These are phyloP conservation scores for Thalassarche chlororhynchos DNA, from an alignment of 2,113 vertebrate species.

Conservation along the genomic window DNA sequence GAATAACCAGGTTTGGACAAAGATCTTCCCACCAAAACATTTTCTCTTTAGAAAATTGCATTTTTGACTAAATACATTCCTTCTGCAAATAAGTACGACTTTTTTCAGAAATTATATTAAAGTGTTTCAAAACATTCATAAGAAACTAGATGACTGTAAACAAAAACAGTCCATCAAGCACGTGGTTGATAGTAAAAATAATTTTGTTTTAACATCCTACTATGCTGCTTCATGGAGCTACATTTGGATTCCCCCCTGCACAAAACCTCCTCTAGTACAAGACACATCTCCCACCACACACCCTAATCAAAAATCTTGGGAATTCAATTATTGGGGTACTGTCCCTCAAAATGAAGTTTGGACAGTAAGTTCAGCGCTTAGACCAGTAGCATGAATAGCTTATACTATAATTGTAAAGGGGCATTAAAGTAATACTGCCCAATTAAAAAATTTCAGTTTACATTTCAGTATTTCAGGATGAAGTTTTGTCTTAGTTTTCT, in stretches of 20 bases:
- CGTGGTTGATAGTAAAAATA: neutral
- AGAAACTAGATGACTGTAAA: neutral
- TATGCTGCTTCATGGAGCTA: fast-evolving
- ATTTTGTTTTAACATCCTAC: neutral
- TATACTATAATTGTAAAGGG: neutral
- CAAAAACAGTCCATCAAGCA: neutral
- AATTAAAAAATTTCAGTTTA: neutral
- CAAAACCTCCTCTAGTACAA: neutral
- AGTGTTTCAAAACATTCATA: neutral
- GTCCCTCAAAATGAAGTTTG: neutral
- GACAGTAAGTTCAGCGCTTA: neutral
- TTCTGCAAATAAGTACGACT: neutral
- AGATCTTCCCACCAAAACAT: neutral
- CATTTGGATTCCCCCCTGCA: neutral
- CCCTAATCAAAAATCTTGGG: neutral
- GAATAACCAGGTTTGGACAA: neutral
- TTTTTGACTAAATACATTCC: neutral
- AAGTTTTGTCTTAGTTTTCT: neutral
- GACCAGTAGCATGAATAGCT: neutral
- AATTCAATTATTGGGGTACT: neutral
- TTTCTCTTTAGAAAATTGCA: neutral
- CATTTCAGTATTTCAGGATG: neutral
- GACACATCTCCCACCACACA: neutral
- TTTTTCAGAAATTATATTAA: neutral
- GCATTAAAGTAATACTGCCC: neutral